Base-by-base conservation (phyloP, 2,113 vertebrate species). In the Sitta europaea region DNA sequence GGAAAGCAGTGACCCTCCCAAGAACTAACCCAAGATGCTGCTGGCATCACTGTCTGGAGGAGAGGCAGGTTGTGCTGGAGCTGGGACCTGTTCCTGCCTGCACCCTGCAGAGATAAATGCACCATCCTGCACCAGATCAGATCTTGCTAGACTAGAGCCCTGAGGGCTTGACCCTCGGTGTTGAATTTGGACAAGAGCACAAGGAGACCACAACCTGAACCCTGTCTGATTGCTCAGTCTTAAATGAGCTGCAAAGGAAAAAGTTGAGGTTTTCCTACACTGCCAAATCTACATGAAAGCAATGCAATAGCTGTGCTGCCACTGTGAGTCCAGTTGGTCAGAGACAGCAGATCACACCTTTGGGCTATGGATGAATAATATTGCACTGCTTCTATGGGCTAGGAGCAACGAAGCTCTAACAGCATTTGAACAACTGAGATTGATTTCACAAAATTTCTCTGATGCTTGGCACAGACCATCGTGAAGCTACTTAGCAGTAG, bases 401-500 rank as follows among this genome's bases (percentile, higher is more conserved):
- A 36, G 65, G 57, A 92, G 86, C 58, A 57, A 67, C 22, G 58
- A 61, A 72, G 13, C 36, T 57, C 20, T 71, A 51, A 84, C 51
- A 75, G 12, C 57, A 20, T 22, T 82, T 77, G 59, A 93, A n/a
- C 28, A 80, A 36, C 66, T 47, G 73, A 72, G 27, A 55, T 53
- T 73, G 10, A 71, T 83, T 93, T 81, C 29, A 65, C 50, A 23
- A 6, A 53, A 50, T 65, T 91, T 96, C 68, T 59, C 6, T 48
- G 45, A 74, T 43, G 63, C 57, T 92, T 76, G 79, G 65, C 81
- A 62, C 23, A 21, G 42, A 51, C 15, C 51, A 61, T 0, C 0
- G 10, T 92, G 65, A 92, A 74, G 91, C 95, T 86, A 11, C 76
- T 88, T 79, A 70, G 88, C 71, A 43, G 68, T 78, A 90, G 90